These are phyloP conservation scores for Magallana gigas DNA, from an alignment of 1,140 invertebrate genomes.

Conservation along the genomic window DNA sequence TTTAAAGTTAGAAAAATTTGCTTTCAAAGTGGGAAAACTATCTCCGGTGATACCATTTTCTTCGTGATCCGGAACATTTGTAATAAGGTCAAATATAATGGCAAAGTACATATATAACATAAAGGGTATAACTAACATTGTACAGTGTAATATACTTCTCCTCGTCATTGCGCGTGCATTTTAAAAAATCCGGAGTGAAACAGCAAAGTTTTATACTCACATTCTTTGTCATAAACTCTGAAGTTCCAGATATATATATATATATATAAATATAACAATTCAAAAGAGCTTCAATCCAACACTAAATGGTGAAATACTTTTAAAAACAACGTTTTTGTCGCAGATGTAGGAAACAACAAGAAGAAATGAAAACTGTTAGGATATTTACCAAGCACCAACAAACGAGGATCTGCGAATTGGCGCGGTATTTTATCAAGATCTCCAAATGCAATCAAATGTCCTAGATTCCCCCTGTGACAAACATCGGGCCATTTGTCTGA, in stretches of 20 bases:
- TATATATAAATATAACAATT: too few species aligned
- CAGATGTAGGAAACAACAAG: too few species aligned
- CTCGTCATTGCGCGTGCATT: background rate
- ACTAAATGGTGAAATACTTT: too few species aligned
- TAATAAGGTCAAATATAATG: background rate
- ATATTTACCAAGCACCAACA: background rate
- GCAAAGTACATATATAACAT: background rate
- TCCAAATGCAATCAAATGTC: slow-evolving; percentile 19
- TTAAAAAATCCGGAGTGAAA: too few species aligned
- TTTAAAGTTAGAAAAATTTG: background rate
- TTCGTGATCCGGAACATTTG: background rate
- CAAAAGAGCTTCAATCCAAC: too few species aligned
- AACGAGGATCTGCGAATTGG: background rate
- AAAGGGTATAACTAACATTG: background rate
- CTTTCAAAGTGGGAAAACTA: background rate
- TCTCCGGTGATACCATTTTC: background rate
- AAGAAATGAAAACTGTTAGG: background rate
- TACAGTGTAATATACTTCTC: background rate
- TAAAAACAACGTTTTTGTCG: too few species aligned
- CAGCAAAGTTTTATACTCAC: too few species aligned
- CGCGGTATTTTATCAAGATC: background rate
- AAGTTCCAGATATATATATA: too few species aligned
- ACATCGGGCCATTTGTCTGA: slow-evolving; percentile 11
- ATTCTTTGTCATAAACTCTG: too few species aligned
- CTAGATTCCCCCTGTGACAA: background rate